These are phyloP conservation scores for Thomomys bottae DNA, from an alignment of 2,113 vertebrate genomes.

Conservation along the genomic window DNA sequence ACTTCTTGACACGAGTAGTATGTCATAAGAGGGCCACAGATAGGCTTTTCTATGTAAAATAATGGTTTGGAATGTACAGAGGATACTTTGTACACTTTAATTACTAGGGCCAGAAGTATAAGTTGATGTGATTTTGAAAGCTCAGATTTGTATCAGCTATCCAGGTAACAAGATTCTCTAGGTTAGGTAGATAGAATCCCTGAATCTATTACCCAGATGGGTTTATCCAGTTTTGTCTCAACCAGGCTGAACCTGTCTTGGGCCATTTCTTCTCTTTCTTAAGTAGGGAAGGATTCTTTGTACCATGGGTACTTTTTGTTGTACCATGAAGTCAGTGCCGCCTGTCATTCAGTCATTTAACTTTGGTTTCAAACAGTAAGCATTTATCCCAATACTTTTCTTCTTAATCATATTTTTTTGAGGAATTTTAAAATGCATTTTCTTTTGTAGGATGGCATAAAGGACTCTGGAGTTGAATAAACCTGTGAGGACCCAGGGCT, in stretches of 20 bases:
- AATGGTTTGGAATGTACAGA: background rate
- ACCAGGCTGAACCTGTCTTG: background rate
- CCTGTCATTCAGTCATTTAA: background rate
- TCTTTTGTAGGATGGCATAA: background rate
- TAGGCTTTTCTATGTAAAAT: background rate
- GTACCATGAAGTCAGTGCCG: background rate
- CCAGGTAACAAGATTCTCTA: background rate
- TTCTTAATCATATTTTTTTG: slow-evolving; percentile 4
- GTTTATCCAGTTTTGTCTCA: background rate
- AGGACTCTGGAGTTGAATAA: background rate
- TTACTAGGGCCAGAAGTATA: background rate
- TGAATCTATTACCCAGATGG: background rate
- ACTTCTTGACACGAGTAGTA: background rate
- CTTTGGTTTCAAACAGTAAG: background rate
- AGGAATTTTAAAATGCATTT: background rate
- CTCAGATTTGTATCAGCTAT: background rate
- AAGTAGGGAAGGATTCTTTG: background rate
- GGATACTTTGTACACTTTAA: background rate
- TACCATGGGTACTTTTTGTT: background rate
- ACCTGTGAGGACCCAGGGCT: background rate
- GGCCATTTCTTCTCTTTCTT: background rate
- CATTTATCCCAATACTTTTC: background rate
- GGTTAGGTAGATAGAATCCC: background rate
- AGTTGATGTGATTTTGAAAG: slow-evolving; percentile 7
- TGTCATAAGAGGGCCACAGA: background rate